A percentile compares a stretch with the other conserved stretches of the same genome.
Conservation (phyloP, 1,140 invertebrate species). For the Telenomus remus region DNA sequence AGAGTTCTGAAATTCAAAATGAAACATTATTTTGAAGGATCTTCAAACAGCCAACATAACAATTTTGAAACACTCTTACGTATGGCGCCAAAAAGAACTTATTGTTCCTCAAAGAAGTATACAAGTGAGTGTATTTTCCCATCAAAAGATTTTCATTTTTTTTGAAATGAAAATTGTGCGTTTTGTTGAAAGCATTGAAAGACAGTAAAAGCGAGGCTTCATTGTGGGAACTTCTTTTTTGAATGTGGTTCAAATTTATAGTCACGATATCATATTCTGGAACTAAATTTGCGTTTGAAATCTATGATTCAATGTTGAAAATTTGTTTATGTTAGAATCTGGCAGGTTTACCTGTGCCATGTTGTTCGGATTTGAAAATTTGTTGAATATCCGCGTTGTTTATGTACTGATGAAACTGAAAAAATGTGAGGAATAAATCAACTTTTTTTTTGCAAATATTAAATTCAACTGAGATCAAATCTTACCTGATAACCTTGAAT, state of each 20-base stretch:
- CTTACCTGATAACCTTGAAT: no score
- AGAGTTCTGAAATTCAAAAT: not conserved
- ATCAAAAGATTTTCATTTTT: constrained; percentile 11
- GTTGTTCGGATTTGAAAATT: not conserved
- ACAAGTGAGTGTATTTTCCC: constrained; percentile 13
- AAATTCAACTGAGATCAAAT: no score
- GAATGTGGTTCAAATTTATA: not conserved
- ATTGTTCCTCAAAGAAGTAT: not conserved
- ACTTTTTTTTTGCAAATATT: no score
- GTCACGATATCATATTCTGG: constrained; percentile 17
- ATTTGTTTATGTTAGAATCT: not conserved
- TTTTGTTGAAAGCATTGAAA: constrained; percentile 12
- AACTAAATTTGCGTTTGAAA: not conserved
- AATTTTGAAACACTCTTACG: not conserved
- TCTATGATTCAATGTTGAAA: not conserved
- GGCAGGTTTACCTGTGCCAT: not conserved
- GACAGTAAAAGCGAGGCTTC: constrained; percentile 1
- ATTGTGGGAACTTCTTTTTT: constrained; percentile 10
- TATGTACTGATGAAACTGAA: no score
- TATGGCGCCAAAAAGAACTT: not conserved
- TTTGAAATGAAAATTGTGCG: constrained; percentile 9
- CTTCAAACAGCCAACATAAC: not conserved
- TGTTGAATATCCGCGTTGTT: no score
- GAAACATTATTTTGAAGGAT: not conserved
- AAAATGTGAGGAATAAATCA: no score